phyloP scores from a whole-genome alignment of 2,797 vertebrate genomes.

The Molossus alvarezi region DNA sequence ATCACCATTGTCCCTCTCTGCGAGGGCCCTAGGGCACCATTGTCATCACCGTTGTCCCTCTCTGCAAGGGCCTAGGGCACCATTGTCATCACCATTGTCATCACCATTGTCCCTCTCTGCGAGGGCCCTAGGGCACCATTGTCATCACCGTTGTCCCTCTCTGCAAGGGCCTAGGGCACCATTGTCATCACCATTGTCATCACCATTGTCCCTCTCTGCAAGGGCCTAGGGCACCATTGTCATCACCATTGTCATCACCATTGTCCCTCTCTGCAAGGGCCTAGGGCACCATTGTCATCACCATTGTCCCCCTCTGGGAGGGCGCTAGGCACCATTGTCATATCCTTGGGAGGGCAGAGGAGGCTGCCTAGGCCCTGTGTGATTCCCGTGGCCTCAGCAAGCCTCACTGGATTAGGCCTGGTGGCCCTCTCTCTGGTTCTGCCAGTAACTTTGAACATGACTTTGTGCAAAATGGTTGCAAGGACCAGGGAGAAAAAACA shows the following conservation, averaged over 20 bases:
- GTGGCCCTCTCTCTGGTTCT: not conserved
- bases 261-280: not conserved
- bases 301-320: not conserved
- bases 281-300: not conserved
- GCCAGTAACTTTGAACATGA: not conserved
- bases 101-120: not conserved
- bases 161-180: not conserved
- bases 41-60: not conserved
- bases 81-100: too few species aligned
- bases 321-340: not conserved
- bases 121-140: not conserved
- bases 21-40: not conserved
- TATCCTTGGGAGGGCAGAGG: not conserved
- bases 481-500: not conserved
- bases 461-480: not conserved
- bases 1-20: not conserved
- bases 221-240: not conserved
- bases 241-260: not conserved
- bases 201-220: not conserved
- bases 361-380: not conserved
- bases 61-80: not conserved
- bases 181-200: not conserved
- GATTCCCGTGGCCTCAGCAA: not conserved
- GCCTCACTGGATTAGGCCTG: not conserved
- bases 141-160: not conserved